Conservation (phyloP, 1,140 invertebrate species). For the Potamilus streckersoni region DNA sequence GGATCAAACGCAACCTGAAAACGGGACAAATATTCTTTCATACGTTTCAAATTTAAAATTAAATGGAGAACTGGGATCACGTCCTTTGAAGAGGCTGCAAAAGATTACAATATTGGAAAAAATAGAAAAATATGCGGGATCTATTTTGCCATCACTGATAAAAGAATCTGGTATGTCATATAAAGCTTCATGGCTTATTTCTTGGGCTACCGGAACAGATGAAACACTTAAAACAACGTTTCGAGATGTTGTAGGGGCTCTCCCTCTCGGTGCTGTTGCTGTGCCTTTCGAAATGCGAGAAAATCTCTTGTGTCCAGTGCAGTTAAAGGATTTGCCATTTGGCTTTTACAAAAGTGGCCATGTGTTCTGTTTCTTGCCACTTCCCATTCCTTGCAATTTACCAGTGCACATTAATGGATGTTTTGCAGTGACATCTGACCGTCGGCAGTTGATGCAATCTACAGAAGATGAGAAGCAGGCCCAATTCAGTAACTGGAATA, state of each 20-base stretch:
- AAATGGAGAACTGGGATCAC: too few relatives aligned
- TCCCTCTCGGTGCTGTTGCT: conserved; percentile 22
- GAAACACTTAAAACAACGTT: not conserved
- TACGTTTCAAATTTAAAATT: too few relatives aligned
- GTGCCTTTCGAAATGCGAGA: not conserved
- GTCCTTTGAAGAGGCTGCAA: too few relatives aligned
- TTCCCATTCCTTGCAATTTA: conserved; percentile 43
- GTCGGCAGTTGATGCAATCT: conserved; percentile 28
- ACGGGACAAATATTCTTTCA: too few relatives aligned
- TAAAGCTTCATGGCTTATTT: conserved; percentile 4
- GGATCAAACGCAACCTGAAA: too few relatives aligned
- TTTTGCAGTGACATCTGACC: conserved; percentile 48
- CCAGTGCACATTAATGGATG: conserved; percentile 48
- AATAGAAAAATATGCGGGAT: too few relatives aligned
- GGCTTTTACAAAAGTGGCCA: conserved; percentile 15
- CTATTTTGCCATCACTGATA: too few relatives aligned
- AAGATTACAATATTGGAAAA: too few relatives aligned
- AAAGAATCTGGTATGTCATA: too few relatives aligned
- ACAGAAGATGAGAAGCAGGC: conserved; percentile 31
- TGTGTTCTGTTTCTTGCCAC: conserved; percentile 51
- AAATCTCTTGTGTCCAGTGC: not conserved
- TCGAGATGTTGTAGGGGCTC: conserved; percentile 1
- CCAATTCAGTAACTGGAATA: conserved; percentile 7
- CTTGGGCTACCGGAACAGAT: conserved; percentile 7
- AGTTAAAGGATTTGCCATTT: not conserved